Conservation (phyloP, 1,140 invertebrate species). For the Triops longicaudatus region DNA sequence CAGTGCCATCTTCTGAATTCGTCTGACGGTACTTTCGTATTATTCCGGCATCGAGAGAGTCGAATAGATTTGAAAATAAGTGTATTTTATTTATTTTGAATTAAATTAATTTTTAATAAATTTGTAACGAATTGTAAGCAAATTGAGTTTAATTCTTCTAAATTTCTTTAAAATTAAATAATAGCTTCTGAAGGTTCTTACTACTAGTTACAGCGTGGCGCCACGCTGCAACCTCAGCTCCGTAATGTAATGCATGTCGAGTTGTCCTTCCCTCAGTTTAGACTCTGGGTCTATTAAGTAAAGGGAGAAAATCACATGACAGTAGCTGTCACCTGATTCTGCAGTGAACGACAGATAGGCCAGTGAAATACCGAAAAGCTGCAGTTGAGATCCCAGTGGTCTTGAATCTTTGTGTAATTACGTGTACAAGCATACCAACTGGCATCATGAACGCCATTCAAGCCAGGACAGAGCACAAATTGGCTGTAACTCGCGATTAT, state of each 20-base stretch:
- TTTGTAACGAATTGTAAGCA: no score
- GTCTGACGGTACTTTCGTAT: no score
- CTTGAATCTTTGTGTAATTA: background rate
- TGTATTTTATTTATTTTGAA: no score
- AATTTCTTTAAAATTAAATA: no score
- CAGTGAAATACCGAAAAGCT: background rate
- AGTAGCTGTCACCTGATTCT: background rate
- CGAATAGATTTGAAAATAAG: no score
- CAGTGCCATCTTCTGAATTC: no score
- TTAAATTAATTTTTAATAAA: no score
- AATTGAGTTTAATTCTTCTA: no score
- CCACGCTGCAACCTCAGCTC: no score
- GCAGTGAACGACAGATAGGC: background rate
- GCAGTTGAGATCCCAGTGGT: background rate
- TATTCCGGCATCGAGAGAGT: no score
- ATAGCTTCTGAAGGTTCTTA: no score
- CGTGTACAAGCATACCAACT: background rate
- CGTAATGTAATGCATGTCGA: background rate
- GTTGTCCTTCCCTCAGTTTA: background rate
- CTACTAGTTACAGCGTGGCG: no score
- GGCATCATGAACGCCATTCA: slow-evolving; percentile 38
- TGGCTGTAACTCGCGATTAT: slow-evolving; percentile 92
- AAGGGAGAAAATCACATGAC: background rate
- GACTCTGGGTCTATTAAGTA: background rate
- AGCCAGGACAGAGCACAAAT: slow-evolving; percentile 66